These are phyloP conservation scores for Amblyteles armatorius DNA, from an alignment of 2,888 invertebrate species.

Conservation along the genomic window DNA sequence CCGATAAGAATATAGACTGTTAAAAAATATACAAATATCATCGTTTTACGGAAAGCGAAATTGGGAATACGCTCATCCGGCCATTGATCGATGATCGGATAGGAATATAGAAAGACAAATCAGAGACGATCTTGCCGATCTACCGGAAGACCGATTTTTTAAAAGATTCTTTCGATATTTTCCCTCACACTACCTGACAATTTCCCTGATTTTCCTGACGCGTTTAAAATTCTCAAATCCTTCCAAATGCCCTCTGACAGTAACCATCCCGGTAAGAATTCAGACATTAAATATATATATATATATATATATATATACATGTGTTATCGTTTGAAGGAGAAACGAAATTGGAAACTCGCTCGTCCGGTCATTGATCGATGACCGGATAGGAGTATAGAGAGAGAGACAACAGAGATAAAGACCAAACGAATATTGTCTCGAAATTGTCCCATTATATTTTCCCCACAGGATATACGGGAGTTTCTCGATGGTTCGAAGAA, in stretches of 20 bases:
- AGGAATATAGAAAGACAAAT: not conserved
- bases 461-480: slow-evolving; percentile 78
- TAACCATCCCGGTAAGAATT: not conserved
- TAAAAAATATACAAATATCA: too few relatives aligned
- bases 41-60: not conserved
- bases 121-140: slow-evolving; percentile 6
- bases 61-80: not conserved
- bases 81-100: slow-evolving; percentile 4
- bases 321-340: not conserved
- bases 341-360: not conserved
- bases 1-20: too few relatives aligned
- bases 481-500: slow-evolving; percentile 80
- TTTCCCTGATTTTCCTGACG: too few relatives aligned
- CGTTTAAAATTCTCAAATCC: too few relatives aligned
- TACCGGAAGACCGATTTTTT: slow-evolving; percentile 71
- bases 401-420: not conserved
- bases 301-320: too few relatives aligned
- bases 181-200: too few relatives aligned
- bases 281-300: not conserved
- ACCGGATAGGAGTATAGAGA: not conserved
- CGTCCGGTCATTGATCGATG: slow-evolving; percentile 18
- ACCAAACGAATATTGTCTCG: slow-evolving; percentile 42
- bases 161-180: too few relatives aligned
- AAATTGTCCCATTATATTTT: slow-evolving; percentile 36
- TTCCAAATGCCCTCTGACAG: not conserved